Conservation (phyloP, 2,113 vertebrate species). For the Coptodon bakossiorum region DNA sequence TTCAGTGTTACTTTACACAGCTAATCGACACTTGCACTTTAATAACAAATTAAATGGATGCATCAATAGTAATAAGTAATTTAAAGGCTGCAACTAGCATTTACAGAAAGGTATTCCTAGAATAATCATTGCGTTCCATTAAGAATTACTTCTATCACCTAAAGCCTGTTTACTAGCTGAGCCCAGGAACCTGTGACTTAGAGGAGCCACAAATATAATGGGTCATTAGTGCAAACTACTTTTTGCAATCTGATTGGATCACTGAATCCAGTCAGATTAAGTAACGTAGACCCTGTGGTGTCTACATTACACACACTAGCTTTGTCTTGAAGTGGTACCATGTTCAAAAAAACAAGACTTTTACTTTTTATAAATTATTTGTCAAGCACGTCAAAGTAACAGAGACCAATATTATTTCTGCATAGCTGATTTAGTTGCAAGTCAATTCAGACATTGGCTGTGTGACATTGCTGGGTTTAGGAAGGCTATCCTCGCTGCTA, state of each 20-base stretch:
- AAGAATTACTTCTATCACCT: background rate
- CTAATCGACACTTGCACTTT: background rate
- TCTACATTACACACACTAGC: fast-evolving
- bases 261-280: no score
- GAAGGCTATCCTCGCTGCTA: background rate
- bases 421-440: background rate
- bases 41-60: background rate
- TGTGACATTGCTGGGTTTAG: background rate
- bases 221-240: background rate
- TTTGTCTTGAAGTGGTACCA: background rate
- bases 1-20: background rate
- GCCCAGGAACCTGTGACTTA: background rate
- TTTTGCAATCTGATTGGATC: background rate
- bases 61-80: background rate
- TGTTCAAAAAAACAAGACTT: background rate
- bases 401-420: background rate
- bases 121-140: background rate
- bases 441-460: background rate
- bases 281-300: background rate
- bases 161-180: background rate
- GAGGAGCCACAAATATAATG: background rate
- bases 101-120: background rate
- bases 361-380: background rate
- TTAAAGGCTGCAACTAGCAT: background rate
- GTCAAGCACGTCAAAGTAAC: background rate